phyloP scores from a whole-genome alignment of 1,140 invertebrate species.

The Drosophila bipectinata region DNA sequence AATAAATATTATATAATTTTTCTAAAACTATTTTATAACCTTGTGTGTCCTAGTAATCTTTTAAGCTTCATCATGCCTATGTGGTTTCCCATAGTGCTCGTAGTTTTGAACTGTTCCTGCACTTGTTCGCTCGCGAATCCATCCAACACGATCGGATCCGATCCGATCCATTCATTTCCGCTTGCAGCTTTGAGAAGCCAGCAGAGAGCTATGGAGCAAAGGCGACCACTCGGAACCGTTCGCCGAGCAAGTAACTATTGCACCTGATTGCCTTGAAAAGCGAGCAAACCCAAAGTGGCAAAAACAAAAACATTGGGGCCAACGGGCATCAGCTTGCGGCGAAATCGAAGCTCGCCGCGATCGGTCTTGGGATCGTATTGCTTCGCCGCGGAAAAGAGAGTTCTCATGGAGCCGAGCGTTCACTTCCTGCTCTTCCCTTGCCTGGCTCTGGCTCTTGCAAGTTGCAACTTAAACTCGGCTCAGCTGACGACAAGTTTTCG shows the following conservation, averaged over 20 bases:
- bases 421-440: conserved; percentile 57
- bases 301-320: conserved; percentile 62
- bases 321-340: conserved; percentile 22
- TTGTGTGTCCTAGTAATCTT: too few relatives aligned
- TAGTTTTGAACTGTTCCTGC: conserved; percentile 26
- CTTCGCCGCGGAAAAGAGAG: conserved; percentile 40
- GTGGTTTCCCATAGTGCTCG: not conserved
- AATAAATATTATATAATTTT: too few relatives aligned
- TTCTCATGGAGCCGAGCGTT: conserved; percentile 23
- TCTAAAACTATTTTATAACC: too few relatives aligned
- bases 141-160: conserved; percentile 31
- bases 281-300: conserved; percentile 54
- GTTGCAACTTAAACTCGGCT: conserved; percentile 30
- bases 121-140: conserved; percentile 63
- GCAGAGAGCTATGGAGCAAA: conserved; percentile 40
- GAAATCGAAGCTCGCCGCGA: conserved; percentile 25
- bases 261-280: conserved; percentile 81
- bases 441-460: not conserved
- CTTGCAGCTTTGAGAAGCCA: conserved; percentile 48
- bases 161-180: conserved; percentile 67
- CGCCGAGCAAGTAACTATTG: conserved; percentile 62
- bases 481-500: conserved; percentile 75
- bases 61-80: too few relatives aligned
- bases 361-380: conserved; percentile 13
- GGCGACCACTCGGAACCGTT: conserved; percentile 69